A percentile compares a stretch with the other conserved stretches of the same genome.
Evolutionary conservation across 92 coral and sea anemone species (phyloP).

Genomic region (Heteractis magnifica): DNA sequence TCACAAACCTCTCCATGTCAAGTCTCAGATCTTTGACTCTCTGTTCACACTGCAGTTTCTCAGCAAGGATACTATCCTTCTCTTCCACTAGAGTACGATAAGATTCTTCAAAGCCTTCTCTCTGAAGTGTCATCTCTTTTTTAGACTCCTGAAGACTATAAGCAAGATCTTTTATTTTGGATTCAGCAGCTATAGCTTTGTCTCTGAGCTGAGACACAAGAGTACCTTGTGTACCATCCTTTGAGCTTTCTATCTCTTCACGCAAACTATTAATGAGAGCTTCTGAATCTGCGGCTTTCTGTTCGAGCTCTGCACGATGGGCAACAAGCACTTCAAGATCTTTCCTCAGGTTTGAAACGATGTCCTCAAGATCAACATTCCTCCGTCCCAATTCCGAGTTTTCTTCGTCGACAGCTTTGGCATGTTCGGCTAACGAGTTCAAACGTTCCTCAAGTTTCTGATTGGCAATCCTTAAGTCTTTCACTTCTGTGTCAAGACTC

Average conservation of each 20-base stretch:
- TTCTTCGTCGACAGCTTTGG: slow-evolving; percentile 28
- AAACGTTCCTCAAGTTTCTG: slow-evolving; percentile 47
- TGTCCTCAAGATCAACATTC: slow-evolving; percentile 57
- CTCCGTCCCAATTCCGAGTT: slow-evolving; percentile 30
- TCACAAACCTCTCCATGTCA: slow-evolving; percentile 74
- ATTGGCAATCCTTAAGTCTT: slow-evolving; percentile 34
- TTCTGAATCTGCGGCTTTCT: slow-evolving; percentile 26
- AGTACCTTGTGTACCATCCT: slow-evolving; percentile 19
- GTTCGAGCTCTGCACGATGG: slow-evolving; percentile 28
- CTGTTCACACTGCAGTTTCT: slow-evolving; percentile 74
- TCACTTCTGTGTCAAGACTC: slow-evolving; percentile 22
- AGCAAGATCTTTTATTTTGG: slow-evolving; percentile 25
- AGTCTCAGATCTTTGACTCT: slow-evolving; percentile 70
- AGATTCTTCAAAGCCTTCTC: slow-evolving; percentile 57
- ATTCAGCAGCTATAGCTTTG: slow-evolving; percentile 25
- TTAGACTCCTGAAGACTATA: slow-evolving; percentile 31
- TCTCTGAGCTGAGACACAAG: slow-evolving; percentile 22
- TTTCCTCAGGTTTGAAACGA: slow-evolving; percentile 64
- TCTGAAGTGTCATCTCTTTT: slow-evolving; percentile 32
- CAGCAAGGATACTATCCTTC: slow-evolving; percentile 40
- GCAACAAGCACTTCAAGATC: slow-evolving; percentile 47
- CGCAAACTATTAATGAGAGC: slow-evolving; percentile 3
- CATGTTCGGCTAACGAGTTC: slow-evolving; percentile 16
- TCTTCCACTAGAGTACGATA: slow-evolving; percentile 35
- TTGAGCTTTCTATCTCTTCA: background rate